phyloP scores from a whole-genome alignment of 2,888 invertebrate species.

The Eilema griseolum region DNA sequence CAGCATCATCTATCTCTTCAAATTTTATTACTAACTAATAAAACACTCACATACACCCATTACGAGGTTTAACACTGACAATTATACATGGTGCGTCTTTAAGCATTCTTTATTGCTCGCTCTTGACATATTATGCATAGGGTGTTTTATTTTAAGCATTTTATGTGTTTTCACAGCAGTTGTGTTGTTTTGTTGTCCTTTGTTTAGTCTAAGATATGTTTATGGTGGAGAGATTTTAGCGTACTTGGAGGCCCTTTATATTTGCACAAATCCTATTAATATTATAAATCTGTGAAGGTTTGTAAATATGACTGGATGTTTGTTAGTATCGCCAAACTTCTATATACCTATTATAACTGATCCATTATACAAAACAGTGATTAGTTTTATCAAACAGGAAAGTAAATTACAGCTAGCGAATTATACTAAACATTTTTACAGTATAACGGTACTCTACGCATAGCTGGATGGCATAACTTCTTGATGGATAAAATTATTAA shows the following conservation, averaged over 20 bases:
- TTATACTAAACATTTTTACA: too few relatives aligned
- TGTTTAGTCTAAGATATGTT: slow-evolving; percentile 23
- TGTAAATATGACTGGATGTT: background rate
- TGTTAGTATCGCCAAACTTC: background rate
- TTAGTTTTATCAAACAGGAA: too few relatives aligned
- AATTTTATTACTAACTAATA: slow-evolving; percentile 58
- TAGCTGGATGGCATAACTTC: too few relatives aligned
- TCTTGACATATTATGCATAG: slow-evolving; percentile 67
- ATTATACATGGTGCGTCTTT: slow-evolving; percentile 72
- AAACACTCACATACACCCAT: slow-evolving; percentile 68
- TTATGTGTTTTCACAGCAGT: slow-evolving; percentile 78
- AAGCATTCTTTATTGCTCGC: slow-evolving; percentile 73
- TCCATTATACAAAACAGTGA: too few relatives aligned
- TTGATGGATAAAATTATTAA: too few relatives aligned
- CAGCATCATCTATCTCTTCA: slow-evolving; percentile 38
- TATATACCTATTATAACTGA: too few relatives aligned
- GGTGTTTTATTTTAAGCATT: slow-evolving; percentile 70
- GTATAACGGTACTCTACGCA: too few relatives aligned
- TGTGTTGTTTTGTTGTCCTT: slow-evolving; percentile 46
- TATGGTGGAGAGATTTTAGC: slow-evolving; percentile 9
- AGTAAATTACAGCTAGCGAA: too few relatives aligned
- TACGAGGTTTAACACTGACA: slow-evolving; percentile 75
- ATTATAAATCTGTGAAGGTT: background rate
- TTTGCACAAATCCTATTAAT: background rate
- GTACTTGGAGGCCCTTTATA: background rate